Conservation (phyloP, 2,113 vertebrate species). For the Phyllostomus discolor region DNA sequence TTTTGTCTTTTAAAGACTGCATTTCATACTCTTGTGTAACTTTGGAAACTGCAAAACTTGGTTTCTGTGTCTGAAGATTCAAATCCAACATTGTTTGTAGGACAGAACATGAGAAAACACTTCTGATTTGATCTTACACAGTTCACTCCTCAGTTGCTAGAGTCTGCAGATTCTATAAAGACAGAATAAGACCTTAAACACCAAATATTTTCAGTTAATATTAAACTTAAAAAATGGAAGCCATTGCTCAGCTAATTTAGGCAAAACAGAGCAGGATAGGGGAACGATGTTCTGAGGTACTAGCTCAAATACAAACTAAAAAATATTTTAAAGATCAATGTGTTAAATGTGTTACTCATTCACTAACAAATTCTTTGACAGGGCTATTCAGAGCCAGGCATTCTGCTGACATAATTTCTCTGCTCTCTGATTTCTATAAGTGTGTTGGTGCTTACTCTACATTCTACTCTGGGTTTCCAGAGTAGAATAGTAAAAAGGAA, state of each 20-base stretch:
- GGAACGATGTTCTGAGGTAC: background rate
- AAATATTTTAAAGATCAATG: background rate
- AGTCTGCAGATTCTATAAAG: background rate
- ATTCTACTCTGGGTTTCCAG: background rate
- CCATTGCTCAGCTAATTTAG: background rate
- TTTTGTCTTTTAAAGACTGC: constrained; percentile 8
- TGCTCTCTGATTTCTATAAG: background rate
- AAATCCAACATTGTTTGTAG: background rate
- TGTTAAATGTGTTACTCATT: background rate
- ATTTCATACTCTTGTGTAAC: background rate
- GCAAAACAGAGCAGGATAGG: background rate
- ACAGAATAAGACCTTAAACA: background rate
- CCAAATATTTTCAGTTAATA: background rate
- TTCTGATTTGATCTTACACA: constrained; percentile 1
- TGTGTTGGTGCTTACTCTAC: background rate
- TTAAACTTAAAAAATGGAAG: background rate
- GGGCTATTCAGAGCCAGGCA: background rate
- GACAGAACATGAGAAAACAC: background rate
- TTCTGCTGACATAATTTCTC: background rate
- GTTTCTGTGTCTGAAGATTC: background rate
- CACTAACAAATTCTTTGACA: background rate
- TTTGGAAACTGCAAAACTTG: background rate
- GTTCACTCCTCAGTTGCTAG: background rate
- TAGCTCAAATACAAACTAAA: background rate
- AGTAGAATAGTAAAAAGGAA: background rate